Evolutionary conservation across 2,888 invertebrate species (phyloP).

Genomic region (Microctonus aethiopoides): DNA sequence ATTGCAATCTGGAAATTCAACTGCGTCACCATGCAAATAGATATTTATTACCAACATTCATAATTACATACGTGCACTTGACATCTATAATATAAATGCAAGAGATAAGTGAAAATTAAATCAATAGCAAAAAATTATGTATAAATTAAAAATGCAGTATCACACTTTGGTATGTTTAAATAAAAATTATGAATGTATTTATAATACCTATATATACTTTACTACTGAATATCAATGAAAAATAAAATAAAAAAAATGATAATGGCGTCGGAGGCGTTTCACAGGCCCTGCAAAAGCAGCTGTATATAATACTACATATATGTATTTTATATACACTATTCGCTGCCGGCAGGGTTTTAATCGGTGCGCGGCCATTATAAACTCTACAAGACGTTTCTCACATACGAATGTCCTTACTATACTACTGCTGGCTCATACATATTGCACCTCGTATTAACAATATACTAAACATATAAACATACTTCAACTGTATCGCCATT

Average conservation of each 20-base stretch:
- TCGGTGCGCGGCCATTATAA: slow-evolving; percentile 11
- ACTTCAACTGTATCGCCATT: not conserved
- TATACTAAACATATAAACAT: not conserved
- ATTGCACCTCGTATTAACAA: not conserved
- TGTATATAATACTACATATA: not conserved
- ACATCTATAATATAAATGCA: not conserved
- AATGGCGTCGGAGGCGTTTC: not conserved
- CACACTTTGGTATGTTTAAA: not conserved
- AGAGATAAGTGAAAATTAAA: not conserved
- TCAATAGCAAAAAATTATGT: not conserved
- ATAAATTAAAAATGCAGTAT: not conserved
- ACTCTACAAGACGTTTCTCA: slow-evolving; percentile 10
- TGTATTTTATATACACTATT: not conserved
- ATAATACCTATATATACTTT: not conserved
- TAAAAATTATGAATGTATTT: not conserved
- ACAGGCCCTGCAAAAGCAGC: not conserved
- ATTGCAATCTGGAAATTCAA: slow-evolving; percentile 5
- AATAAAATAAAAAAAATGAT: not conserved
- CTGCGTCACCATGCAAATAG: not conserved
- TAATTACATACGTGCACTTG: not conserved
- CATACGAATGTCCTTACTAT: slow-evolving; percentile 4
- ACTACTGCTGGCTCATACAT: not conserved
- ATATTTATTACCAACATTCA: not conserved
- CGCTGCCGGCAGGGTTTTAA: slow-evolving; percentile 12
- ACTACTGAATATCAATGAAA: not conserved